Base-by-base conservation (phyloP, 2,888 invertebrate genomes). In the Lithodes maja region DNA sequence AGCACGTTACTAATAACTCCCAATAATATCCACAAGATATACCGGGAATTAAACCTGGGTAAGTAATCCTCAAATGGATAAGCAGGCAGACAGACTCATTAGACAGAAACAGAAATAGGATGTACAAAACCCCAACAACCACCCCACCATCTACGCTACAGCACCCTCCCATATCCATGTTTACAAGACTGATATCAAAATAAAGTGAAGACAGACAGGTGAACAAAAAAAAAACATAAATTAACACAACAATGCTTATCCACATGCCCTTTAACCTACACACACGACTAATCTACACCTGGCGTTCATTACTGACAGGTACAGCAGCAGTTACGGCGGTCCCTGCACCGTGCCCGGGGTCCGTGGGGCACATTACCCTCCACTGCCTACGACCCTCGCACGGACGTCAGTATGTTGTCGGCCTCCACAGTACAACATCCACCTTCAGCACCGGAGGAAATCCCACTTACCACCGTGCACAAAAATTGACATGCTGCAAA, bases 301-400 rank as follows among this genome's bases (percentile, higher is more conserved):
- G 12, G 17, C 5, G n/a, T 9, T 7, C 53, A 7, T 1, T n/a
- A 33, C 49, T 3, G 17, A 12, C 86, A 86, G 86, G 86, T 86
- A 75, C 61, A 54, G 52, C n/a, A 69, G 7, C 81, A 81, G n/a
- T 81, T 86, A 12, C 81, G 86, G 3, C 86, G 86, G 1, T 82
- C 86, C 17, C n/a, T 75, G 49, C 69, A 82, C 61, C 74, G 54
- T 49, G 1, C 79, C 9, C 33, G 50, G 50, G 81, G 81, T 0
- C 81, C 75, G 1, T 33, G 52, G n/a, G 1, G 71, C 50, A 80
- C 69, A 15, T 5, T 9, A 3, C 17, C 79, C n/a, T 17, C 9
- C 69, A 50, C 78, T 54, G 69, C 74, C 50, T 75, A 82, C 52
- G 86, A 86, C 75, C 74, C 75, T 1, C 74, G 81, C 17, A 86